Conservation (phyloP, 2,113 vertebrate genomes). For the Protobothrops mucrosquamatus region DNA sequence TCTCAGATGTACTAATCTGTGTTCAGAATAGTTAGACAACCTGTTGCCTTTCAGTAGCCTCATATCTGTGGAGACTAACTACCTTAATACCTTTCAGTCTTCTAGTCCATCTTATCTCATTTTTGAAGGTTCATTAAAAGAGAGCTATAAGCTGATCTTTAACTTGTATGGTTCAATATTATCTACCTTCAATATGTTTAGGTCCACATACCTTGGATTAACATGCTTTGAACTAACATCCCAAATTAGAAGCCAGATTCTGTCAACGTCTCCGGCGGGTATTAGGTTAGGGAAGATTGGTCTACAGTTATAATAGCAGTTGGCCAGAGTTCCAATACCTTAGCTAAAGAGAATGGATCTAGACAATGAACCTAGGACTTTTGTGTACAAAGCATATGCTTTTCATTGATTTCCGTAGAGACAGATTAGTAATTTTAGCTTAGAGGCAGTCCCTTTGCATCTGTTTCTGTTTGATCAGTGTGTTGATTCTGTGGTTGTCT, state of each 20-base stretch:
- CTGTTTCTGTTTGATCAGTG: background rate
- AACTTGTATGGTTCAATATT: background rate
- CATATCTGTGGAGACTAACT: background rate
- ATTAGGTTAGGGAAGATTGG: background rate
- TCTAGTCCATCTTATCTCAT: background rate
- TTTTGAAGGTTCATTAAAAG: background rate
- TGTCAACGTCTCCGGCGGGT: background rate
- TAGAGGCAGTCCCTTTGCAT: background rate
- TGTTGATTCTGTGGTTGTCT: background rate
- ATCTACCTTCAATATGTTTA: background rate
- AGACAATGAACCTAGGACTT: background rate
- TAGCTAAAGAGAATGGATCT: background rate
- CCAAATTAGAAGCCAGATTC: background rate
- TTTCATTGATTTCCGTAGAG: background rate
- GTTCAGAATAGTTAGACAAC: background rate
- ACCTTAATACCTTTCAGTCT: background rate
- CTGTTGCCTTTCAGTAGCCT: background rate
- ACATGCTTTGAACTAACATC: background rate
- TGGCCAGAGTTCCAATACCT: background rate
- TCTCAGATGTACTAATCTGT: slow-evolving; percentile 23
- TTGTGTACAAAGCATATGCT: background rate
- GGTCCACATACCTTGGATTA: background rate
- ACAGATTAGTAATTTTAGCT: background rate
- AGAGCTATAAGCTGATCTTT: background rate
- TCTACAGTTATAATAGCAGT: too few relatives aligned